Evolutionary conservation across 1,140 invertebrate genomes (phyloP).

Genomic region (Drosophila saltans): DNA sequence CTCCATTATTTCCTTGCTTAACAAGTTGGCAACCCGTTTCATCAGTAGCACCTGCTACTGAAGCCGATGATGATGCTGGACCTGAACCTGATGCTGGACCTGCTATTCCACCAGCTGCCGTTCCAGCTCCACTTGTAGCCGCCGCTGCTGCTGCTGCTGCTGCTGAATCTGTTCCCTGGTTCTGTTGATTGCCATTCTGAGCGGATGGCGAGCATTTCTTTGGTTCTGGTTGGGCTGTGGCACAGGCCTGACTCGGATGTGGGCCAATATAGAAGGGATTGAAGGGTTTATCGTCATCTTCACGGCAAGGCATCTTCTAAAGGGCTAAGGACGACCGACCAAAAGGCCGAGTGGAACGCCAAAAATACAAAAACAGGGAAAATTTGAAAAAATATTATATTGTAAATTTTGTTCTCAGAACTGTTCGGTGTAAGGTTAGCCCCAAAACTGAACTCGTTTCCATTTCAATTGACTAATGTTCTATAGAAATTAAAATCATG

Average conservation of each 20-base stretch:
- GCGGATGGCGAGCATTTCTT: conserved; percentile 42
- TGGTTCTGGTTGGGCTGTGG: conserved; percentile 8
- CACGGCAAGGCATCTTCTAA: not conserved
- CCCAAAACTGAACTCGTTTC: conserved; percentile 34
- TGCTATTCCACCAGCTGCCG: not conserved
- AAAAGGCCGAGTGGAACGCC: not conserved
- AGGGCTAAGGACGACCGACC: not conserved
- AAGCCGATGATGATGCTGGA: not conserved
- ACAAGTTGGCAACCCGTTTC: not conserved
- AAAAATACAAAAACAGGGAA: not conserved
- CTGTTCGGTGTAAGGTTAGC: conserved; percentile 29
- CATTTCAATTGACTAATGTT: not conserved
- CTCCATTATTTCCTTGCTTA: not conserved
- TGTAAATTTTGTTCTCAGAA: conserved; percentile 27
- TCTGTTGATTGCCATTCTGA: not conserved
- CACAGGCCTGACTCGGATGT: conserved; percentile 59
- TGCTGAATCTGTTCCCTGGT: not conserved
- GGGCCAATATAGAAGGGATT: conserved; percentile 73
- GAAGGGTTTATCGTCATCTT: conserved; percentile 46
- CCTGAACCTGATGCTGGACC: not conserved
- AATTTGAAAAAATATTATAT: conserved; percentile 20
- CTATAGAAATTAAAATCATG: conserved; percentile 9
- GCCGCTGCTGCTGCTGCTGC: not conserved
- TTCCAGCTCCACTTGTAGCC: too few species aligned
- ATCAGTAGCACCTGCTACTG: not conserved